Base-by-base conservation (phyloP, 2,888 invertebrate species). In the Oxytorus armatus region DNA sequence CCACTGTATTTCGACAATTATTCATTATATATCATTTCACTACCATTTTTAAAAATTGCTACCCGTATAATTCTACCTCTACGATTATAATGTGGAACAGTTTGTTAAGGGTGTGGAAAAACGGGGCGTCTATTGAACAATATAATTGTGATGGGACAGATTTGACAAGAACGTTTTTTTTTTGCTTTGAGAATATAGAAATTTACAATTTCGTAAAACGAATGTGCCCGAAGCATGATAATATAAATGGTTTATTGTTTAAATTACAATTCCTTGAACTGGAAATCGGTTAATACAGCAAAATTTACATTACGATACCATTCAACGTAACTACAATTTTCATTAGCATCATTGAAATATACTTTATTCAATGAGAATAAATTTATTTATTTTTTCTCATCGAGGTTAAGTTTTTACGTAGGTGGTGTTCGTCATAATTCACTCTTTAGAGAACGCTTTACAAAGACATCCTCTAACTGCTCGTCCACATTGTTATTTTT, bases 1-100 rank as follows among this genome's bases (percentile, higher is more conserved):
- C n/a, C n/a, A n/a, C n/a, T n/a, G n/a, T n/a, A 8, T 7, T 55
- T 55, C 33, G n/a, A n/a, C 33, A 29, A 55, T 55, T 29, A 55
- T 29, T 55, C 16, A 29, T 33, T 16, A 29, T 55, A 5, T 16
- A 16, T 55, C 7, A 5, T 16, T 55, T 55, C 33, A 55, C 14
- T 0, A 10, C 7, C 14, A 25, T 53, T 53, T 53, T 25, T 29
- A 29, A 3, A 3, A n/a, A n/a, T 10, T 10, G 3, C 21, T 10
- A 53, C 3, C 25, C 53, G n/a, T 53, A 53, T 53, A 18, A 49
- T 53, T 53, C 25, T 25, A 53, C 3, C 10, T 23, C 51, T n/a
- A 21, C 11, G 51, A 25, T 53, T 25, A 25, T n/a, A 53, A n/a
- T n/a, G n/a, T 25, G 25, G 11, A 53, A 10, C 1, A 11, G 10